Evolutionary conservation across 2,888 invertebrate species (phyloP), one percentile per base, ranked within the genome.

Genomic region (Lydus trimaculatus): DNA sequence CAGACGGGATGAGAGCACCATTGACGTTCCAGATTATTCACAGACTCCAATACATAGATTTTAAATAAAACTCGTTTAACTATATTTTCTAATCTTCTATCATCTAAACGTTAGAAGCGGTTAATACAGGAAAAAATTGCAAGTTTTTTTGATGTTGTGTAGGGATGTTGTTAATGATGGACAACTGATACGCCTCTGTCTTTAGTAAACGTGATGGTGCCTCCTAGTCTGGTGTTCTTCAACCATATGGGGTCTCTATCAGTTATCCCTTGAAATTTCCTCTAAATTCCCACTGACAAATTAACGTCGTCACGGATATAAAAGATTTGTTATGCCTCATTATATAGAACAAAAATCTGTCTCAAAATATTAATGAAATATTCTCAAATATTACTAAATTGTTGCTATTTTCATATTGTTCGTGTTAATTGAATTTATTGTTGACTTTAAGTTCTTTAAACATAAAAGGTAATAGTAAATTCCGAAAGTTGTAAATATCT

Each of bases 371-470:
- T 33, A 33, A 33, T 33, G 33, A 7, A 9, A 33, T 5, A 6
- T 33, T 3, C 28, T 3, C 28, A 28, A 28, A 28, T 28, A 28
- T 33, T 33, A 11, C 7, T 33, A 7, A 33, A 33, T 33, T 33
- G 33, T 33, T 33, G 4, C 33, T 33, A 33, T 33, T 33, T n/a
- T 2, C 13, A 36, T 36, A 4, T 6, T 17, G n/a, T n/a, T n/a
- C 43, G 17, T 43, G n/a, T 17, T 70, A 64, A 66, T 66, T 70
- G 59, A 70, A 66, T 66, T n/a, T 61, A 48, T 15, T 70, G 70
- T 70, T 70, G 66, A 70, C 70, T 70, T 70, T 70, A 61, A 66
- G 56, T 66, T 70, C 64, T 62, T 66, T 3, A 13, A 69, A 63
- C 65, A 61, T 65, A 13, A 36, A 61, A 61, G 61, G 36, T 58